Percentiles rank a stretch among this genome's conserved stretches.
phyloP scores from a whole-genome alignment of 2,113 vertebrate species.

The Tachysurus fulvidraco region DNA sequence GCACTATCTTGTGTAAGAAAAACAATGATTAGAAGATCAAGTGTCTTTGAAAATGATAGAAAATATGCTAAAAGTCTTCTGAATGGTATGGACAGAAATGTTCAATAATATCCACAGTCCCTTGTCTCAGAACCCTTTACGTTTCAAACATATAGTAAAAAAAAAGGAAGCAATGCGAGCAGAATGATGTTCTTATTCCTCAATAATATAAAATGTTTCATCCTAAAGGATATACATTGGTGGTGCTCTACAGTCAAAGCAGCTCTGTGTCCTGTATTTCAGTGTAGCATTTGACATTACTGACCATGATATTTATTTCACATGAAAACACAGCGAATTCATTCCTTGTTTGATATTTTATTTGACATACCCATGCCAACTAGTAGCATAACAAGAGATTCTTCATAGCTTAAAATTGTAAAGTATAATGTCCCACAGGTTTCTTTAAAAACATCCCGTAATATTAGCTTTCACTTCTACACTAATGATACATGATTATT shows the following conservation, averaged over 20 bases:
- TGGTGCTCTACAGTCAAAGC: neutral
- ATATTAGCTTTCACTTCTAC: neutral
- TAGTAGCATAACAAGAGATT: neutral
- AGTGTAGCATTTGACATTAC: neutral
- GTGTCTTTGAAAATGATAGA: neutral
- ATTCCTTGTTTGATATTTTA: neutral
- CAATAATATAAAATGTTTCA: neutral
- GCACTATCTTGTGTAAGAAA: neutral
- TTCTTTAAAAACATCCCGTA: neutral
- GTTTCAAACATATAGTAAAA: neutral
- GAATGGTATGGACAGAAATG: neutral
- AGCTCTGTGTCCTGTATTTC: neutral
- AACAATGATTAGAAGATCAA: neutral
- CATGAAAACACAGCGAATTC: neutral
- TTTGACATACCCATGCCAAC: neutral
- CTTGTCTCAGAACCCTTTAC: neutral
- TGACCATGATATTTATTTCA: neutral
- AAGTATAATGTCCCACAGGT: neutral
- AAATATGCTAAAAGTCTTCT: neutral
- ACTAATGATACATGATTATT: neutral
- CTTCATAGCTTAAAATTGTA: neutral
- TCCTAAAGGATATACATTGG: neutral
- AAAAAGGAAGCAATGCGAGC: neutral
- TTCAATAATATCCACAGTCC: neutral
- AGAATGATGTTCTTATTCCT: neutral